Base-by-base conservation (phyloP, 1,140 invertebrate genomes). In the Rhyzopertha dominica region DNA sequence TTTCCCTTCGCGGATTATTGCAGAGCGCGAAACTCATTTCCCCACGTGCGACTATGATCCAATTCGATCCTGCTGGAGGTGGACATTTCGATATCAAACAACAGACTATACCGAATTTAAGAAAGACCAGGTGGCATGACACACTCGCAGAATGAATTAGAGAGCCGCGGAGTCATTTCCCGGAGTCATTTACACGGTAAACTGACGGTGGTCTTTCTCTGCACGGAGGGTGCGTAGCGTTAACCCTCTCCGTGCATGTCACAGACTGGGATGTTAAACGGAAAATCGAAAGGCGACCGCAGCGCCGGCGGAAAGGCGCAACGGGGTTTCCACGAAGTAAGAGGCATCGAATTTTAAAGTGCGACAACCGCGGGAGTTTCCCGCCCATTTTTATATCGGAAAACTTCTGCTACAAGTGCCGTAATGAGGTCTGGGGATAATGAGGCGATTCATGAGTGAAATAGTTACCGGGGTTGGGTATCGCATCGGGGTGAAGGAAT, bases 211-310 rank as follows among this genome's bases (percentile, higher is more conserved):
- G 10, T 1, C 1, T n/a, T 7, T 26, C 7, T 26, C 24, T 7
- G n/a, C n/a, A 8, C 24, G 24, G 24, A 26, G 24, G 7, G 24
- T 26, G 7, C 30, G 13, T 14, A 5, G 13, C 16, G 5, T 31
- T 31, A 31, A 31, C 39, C 18, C 18, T 7, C 20, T 41, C 39
- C 18, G 20, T 30, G 28, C 31, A 20, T 41, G 14, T 22, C 12
- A 41, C 28, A 25, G 39, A 41, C 39, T 41, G 39, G n/a, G 17
- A 4, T 5, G 13, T 5, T 22, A 23, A 28, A 42, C 24, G 46
- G 46, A 48, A 48, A 48, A 48, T 48, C 46, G 46, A 48, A 48
- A 42, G n/a, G 31, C 43, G 16, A 32, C 31, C 16, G 16, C 24
- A 48, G 46, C 46, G 46, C 46, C 46, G 17, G 20, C 32, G 14